These are phyloP conservation scores for Acrobasis consociella DNA, from an alignment of 2,888 invertebrate genomes.

Conservation along the genomic window DNA sequence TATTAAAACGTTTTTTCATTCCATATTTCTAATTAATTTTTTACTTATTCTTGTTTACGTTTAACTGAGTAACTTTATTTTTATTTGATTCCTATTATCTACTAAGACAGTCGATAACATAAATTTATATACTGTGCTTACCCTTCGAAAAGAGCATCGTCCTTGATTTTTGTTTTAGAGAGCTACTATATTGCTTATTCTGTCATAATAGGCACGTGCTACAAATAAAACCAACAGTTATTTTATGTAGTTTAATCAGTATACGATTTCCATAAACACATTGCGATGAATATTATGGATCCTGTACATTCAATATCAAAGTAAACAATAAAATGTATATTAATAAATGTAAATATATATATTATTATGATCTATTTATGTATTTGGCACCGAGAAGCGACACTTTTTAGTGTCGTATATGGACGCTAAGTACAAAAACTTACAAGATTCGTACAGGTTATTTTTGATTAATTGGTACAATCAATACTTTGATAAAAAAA, in stretches of 20 bases:
- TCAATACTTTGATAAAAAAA: constrained; percentile 27
- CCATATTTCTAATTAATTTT: too few species aligned
- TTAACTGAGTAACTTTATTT: too few species aligned
- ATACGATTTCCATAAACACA: constrained; percentile 75
- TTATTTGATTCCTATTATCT: too few species aligned
- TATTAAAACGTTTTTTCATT: too few species aligned
- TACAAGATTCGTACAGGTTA: constrained; percentile 30
- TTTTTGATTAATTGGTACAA: constrained; percentile 22
- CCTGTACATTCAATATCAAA: constrained; percentile 78
- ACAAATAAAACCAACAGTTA: constrained; percentile 47
- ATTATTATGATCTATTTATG: constrained; percentile 62
- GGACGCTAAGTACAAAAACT: constrained; percentile 57
- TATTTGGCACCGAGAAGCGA: constrained; percentile 72
- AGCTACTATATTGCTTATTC: not conserved
- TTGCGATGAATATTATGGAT: constrained; percentile 69
- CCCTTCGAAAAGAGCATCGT: too few species aligned
- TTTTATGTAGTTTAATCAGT: constrained; percentile 70
- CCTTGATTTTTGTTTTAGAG: too few species aligned
- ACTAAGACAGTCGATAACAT: too few species aligned
- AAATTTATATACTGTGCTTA: too few species aligned
- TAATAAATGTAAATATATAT: constrained; percentile 76
- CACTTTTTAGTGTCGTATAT: constrained; percentile 55
- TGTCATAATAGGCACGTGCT: not conserved
- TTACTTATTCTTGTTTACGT: too few species aligned
- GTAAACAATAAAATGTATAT: constrained; percentile 73